Evolutionary conservation across 2,888 invertebrate species (phyloP), one percentile per base, ranked within the genome.

Genomic region (Morpho helenor): DNA sequence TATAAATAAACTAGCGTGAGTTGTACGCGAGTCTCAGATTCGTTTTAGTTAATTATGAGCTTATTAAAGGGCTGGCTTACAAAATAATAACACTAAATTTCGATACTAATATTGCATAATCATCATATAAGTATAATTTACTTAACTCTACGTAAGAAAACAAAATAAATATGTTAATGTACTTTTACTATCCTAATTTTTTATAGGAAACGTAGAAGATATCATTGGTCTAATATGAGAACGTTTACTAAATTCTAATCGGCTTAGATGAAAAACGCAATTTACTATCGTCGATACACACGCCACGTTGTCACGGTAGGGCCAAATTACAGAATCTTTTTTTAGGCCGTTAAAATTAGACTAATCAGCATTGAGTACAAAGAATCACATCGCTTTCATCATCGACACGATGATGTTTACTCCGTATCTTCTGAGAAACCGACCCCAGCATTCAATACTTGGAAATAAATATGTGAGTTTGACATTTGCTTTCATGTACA

Each of bases 381-480:
- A 90, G 90, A 82, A 79, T 76, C 83, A 84, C 84, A 86, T 87
- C 86, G 87, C 90, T 90, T 90, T 90, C 89, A 90, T 90, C 90
- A 90, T 89, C 88, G 90, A 90, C 89, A 87, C 73, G 84, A 80
- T 84, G 83, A 82, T 90, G 89, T 90, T 89, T 90, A 89, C 85
- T 78, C 75, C 77, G 81, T 74, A 79, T 80, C 80, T 90, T 89
- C 89, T 77, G 77, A 86, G 89, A 90, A 89, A 71, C 82, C 79
- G 74, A 77, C 78, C 77, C 79, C 84, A 80, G 77, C 82, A 84
- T 90, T 87, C 90, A 88, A 90, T 90, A 90, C 90, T 88, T 85
- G 88, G 90, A 90, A 90, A 89, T 90, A 90, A 88, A 90, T 90
- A 87, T 87, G 88, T 87, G 86, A 87, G 87, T 87, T 90, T 90